A percentile compares a stretch with the other conserved stretches of the same genome.
Evolutionary conservation across 2,797 vertebrate species (phyloP).

Genomic region (Sarcoramphus papa): DNA sequence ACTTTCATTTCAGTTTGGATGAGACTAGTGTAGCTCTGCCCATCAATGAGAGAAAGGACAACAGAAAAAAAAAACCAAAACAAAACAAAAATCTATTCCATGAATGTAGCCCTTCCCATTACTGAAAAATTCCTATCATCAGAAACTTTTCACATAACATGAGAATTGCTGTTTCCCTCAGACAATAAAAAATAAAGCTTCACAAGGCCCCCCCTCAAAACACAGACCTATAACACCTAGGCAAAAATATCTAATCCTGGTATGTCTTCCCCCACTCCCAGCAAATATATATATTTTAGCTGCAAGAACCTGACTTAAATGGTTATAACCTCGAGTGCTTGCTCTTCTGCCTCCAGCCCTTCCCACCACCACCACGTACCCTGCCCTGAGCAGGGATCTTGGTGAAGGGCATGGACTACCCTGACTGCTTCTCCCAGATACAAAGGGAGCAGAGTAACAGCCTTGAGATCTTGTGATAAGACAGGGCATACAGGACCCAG

Average conservation of each 20-base stretch:
- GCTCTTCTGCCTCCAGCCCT: neutral
- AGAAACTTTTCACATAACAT: neutral
- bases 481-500: neutral
- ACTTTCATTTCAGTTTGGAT: neutral
- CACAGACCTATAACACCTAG: neutral
- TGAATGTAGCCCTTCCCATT: neutral
- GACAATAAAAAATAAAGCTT: slow-evolving; percentile 14
- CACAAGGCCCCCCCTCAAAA: neutral
- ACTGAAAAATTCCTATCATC: neutral
- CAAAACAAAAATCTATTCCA: neutral
- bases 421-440: neutral
- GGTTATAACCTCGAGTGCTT: neutral
- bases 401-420: fast-evolving
- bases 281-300: slow-evolving; percentile 23
- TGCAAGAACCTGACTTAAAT: neutral
- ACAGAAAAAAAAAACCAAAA: fast-evolving
- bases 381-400: neutral
- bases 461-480: neutral
- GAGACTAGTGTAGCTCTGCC: neutral
- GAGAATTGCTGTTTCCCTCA: neutral
- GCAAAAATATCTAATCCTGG: neutral
- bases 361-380: neutral
- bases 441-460: neutral
- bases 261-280: neutral
- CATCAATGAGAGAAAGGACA: neutral